Conservation (phyloP, 2,113 vertebrate species). For the Sinosuthora webbiana region DNA sequence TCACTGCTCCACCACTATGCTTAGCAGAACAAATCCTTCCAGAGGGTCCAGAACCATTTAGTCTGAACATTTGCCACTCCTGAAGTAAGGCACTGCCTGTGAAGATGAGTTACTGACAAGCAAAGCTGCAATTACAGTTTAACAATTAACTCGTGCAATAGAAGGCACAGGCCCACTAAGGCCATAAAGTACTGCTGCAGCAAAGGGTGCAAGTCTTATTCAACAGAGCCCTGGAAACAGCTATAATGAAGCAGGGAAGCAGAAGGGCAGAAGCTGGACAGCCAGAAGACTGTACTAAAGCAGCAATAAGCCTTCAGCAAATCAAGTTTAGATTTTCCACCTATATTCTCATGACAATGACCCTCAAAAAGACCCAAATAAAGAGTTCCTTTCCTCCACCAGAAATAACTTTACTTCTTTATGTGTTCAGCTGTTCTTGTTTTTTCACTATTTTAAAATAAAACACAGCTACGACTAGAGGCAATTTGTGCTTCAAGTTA, state of each 20-base stretch:
- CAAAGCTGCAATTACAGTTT: background rate
- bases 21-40: background rate
- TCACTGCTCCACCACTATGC: background rate
- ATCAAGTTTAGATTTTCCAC: background rate
- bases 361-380: background rate
- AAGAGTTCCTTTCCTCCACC: background rate
- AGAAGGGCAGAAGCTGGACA: slow-evolving; percentile 12
- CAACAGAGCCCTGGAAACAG: background rate
- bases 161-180: background rate
- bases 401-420: background rate
- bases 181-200: background rate
- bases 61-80: background rate
- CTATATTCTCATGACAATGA: background rate
- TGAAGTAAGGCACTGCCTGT: background rate
- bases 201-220: background rate
- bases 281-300: background rate
- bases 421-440: slow-evolving; percentile 41
- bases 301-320: background rate
- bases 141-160: background rate
- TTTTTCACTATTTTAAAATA: slow-evolving; percentile 21
- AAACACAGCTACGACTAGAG: background rate
- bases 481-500: slow-evolving; percentile 1
- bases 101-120: background rate
- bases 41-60: background rate
- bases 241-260: slow-evolving; percentile 44